These are phyloP conservation scores for Omphaloscelis lunosa DNA, from an alignment of 2,888 invertebrate genomes.

Conservation along the genomic window DNA sequence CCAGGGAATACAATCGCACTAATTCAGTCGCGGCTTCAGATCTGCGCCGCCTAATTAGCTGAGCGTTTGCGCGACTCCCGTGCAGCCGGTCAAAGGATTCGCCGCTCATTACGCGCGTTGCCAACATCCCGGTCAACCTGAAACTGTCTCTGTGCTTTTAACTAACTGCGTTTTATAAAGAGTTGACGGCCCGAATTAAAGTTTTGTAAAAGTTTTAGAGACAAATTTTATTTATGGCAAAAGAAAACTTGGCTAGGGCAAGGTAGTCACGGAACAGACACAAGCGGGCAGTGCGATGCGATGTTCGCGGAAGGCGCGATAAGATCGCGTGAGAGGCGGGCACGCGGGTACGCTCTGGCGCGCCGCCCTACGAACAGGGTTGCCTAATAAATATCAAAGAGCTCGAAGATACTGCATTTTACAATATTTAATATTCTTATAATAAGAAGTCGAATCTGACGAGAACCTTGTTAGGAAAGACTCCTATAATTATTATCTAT, in stretches of 20 bases:
- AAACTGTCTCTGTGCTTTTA: constrained; percentile 78
- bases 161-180: constrained; percentile 74
- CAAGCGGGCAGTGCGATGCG: constrained; percentile 86
- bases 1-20: constrained; percentile 82
- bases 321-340: constrained; percentile 89
- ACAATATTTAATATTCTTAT: background rate
- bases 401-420: constrained; percentile 11
- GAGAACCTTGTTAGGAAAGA: background rate
- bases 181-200: constrained; percentile 69
- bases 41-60: constrained; percentile 88
- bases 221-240: constrained; percentile 80
- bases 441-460: background rate
- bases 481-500: background rate
- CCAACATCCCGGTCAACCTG: constrained; percentile 78
- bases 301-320: constrained; percentile 89
- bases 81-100: constrained; percentile 88
- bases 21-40: constrained; percentile 87
- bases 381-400: constrained; percentile 58
- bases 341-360: constrained; percentile 78
- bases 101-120: constrained; percentile 86
- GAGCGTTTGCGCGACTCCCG: constrained; percentile 81
- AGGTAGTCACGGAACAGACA: constrained; percentile 86
- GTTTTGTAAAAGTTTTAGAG: constrained; percentile 68
- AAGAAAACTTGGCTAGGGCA: constrained; percentile 79
- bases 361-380: constrained; percentile 75